Conservation (phyloP, 23 tunicate genomes). For the Aplidium turbinatum region DNA sequence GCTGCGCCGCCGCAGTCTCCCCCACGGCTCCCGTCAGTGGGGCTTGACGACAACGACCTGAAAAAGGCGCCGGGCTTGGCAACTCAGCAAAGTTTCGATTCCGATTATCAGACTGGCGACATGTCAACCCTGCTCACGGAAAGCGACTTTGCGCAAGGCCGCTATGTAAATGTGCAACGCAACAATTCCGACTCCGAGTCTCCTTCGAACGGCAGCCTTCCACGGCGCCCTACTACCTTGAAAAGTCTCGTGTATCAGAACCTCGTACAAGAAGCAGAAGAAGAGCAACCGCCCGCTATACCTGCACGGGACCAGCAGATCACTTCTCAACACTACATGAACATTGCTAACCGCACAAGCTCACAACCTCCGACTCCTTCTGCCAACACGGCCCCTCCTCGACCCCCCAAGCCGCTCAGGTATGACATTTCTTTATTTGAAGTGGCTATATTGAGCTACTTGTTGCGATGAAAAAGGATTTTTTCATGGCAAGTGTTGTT, state of each 20-base stretch:
- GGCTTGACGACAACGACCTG: slow-evolving; percentile 39
- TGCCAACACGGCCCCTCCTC: slow-evolving; percentile 26
- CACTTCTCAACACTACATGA: slow-evolving; percentile 20
- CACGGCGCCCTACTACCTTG: background rate
- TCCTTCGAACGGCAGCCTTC: background rate
- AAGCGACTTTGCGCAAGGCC: background rate
- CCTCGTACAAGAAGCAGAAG: background rate
- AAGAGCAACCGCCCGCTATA: slow-evolving; percentile 44
- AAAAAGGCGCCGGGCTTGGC: slow-evolving; percentile 50
- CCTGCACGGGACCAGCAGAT: slow-evolving; percentile 45
- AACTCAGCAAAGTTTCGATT: slow-evolving; percentile 70
- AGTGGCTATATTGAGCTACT: too few relatives aligned
- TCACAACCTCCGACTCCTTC: background rate
- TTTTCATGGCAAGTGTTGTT: too few relatives aligned
- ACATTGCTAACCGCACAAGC: slow-evolving; percentile 8
- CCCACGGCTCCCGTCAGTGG: slow-evolving; percentile 39
- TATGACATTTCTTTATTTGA: background rate
- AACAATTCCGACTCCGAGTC: background rate
- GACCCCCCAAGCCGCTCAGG: slow-evolving; percentile 58
- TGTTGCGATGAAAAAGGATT: too few relatives aligned
- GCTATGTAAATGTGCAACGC: slow-evolving; percentile 15
- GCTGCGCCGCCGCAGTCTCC: slow-evolving; percentile 17
- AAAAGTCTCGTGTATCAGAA: slow-evolving; percentile 15
- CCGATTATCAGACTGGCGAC: slow-evolving; percentile 83
- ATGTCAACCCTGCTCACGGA: slow-evolving; percentile 9